Percentiles rank a stretch among this genome's conserved stretches.
These are phyloP conservation scores for Brachionus manjavacas DNA, from an alignment of 1,140 invertebrate species.

Conservation along the genomic window DNA sequence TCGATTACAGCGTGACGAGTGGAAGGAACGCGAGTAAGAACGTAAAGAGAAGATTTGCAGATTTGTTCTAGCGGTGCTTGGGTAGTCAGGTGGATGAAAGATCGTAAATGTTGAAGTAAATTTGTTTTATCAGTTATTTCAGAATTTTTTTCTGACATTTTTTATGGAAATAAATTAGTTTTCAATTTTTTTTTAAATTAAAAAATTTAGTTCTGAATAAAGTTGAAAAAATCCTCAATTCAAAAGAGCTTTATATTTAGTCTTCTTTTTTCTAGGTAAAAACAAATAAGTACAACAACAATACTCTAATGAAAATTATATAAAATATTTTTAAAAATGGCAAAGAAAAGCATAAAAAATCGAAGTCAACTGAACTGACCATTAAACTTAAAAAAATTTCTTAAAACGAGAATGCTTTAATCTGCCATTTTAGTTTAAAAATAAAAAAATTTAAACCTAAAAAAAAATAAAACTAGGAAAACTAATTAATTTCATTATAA, in stretches of 20 bases:
- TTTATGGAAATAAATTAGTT: not conserved
- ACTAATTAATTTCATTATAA: too few relatives aligned
- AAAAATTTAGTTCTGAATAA: not conserved
- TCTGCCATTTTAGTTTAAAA: too few relatives aligned
- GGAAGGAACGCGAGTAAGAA: not conserved
- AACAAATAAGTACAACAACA: not conserved
- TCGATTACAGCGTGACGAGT: constrained; percentile 29
- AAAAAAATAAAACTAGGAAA: too few relatives aligned
- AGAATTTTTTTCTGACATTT: not conserved
- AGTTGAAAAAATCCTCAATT: not conserved
- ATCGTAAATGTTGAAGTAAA: not conserved
- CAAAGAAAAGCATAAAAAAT: too few relatives aligned
- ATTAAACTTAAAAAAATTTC: too few relatives aligned
- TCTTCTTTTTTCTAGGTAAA: not conserved
- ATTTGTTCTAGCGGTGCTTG: constrained; percentile 17
- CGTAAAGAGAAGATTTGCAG: not conserved
- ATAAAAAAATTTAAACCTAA: too few relatives aligned
- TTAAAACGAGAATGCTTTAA: too few relatives aligned
- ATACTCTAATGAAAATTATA: not conserved
- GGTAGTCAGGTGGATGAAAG: constrained; percentile 26
- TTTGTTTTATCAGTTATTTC: not conserved
- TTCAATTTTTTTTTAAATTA: not conserved
- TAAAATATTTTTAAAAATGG: too few relatives aligned
- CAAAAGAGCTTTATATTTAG: not conserved
- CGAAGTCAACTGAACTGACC: too few relatives aligned